Evolutionary conservation across 92 coral and sea anemone genomes (phyloP).

Genomic region (Siderastrea radians): DNA sequence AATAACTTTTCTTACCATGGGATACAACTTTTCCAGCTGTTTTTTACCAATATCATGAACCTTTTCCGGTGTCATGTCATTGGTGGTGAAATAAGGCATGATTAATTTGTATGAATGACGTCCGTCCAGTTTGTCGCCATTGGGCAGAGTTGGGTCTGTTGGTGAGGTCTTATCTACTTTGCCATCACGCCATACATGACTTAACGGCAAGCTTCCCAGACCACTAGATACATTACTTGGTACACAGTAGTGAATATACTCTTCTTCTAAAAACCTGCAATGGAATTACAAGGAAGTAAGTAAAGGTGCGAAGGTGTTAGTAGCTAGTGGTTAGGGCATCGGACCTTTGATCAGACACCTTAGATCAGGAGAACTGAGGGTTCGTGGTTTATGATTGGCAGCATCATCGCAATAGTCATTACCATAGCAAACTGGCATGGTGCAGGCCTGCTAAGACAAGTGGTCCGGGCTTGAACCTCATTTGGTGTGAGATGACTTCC

Average conservation of each 20-base stretch:
- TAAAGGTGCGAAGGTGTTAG: too few relatives aligned
- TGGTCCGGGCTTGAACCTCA: too few relatives aligned
- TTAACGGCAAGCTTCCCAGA: constrained; percentile 72
- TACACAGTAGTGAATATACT: constrained; percentile 81
- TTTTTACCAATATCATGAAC: constrained; percentile 75
- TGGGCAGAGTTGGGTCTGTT: constrained; percentile 74
- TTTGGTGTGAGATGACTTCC: too few relatives aligned
- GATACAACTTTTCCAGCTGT: constrained; percentile 71
- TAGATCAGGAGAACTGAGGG: background rate
- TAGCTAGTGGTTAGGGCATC: background rate
- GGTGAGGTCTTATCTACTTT: constrained; percentile 51
- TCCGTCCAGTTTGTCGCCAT: constrained; percentile 71
- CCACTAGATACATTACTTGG: constrained; percentile 84
- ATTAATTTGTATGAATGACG: constrained; percentile 57
- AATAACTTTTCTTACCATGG: constrained; percentile 55
- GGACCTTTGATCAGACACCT: background rate
- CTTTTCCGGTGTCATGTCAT: constrained; percentile 48
- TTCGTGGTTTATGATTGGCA: too few relatives aligned
- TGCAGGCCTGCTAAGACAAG: too few relatives aligned
- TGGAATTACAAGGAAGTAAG: background rate
- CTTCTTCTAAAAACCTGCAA: constrained; percentile 76
- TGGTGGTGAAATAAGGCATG: constrained; percentile 85
- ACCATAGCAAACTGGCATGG: too few relatives aligned
- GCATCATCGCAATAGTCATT: too few relatives aligned
- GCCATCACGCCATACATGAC: constrained; percentile 69